Conservation (phyloP, 2,797 vertebrate genomes). For the Xerus rutilus region DNA sequence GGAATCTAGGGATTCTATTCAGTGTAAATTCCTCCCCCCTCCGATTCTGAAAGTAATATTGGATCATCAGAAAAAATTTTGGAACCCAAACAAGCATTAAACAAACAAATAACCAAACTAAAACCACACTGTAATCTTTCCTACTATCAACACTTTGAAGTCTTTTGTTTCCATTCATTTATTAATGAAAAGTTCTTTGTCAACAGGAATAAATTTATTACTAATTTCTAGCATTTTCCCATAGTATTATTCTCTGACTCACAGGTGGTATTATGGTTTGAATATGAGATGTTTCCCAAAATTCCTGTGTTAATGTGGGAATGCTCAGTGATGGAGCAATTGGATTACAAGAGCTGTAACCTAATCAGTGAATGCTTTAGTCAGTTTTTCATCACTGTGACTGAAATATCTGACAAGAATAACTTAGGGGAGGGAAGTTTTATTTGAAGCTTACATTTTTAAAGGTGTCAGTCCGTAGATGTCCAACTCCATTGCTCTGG, state of each 20-base stretch:
- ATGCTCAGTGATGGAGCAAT: too few species aligned
- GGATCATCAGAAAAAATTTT: background rate
- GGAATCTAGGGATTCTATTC: background rate
- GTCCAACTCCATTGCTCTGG: too few species aligned
- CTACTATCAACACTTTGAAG: background rate
- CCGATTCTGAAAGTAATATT: background rate
- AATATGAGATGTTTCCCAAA: too few species aligned
- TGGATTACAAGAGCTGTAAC: too few species aligned
- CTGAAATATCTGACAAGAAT: too few species aligned
- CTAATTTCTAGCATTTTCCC: conserved; percentile 6
- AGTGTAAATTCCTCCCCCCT: background rate
- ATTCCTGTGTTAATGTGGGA: too few species aligned
- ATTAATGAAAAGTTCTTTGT: conserved; percentile 10
- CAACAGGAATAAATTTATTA: background rate
- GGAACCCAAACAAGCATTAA: background rate
- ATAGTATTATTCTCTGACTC: background rate
- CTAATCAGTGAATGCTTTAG: too few species aligned
- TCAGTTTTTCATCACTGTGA: too few species aligned
- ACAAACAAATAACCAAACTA: background rate
- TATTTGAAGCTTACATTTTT: too few species aligned
- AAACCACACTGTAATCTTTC: background rate
- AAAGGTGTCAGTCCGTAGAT: too few species aligned
- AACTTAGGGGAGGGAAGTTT: too few species aligned
- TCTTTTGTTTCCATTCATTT: conserved; percentile 35
- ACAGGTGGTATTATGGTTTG: background rate